Percentiles rank a stretch among this genome's conserved stretches.
These are phyloP conservation scores for Sarcophaga variegata DNA, from an alignment of 2,888 invertebrate species.

Conservation along the genomic window DNA sequence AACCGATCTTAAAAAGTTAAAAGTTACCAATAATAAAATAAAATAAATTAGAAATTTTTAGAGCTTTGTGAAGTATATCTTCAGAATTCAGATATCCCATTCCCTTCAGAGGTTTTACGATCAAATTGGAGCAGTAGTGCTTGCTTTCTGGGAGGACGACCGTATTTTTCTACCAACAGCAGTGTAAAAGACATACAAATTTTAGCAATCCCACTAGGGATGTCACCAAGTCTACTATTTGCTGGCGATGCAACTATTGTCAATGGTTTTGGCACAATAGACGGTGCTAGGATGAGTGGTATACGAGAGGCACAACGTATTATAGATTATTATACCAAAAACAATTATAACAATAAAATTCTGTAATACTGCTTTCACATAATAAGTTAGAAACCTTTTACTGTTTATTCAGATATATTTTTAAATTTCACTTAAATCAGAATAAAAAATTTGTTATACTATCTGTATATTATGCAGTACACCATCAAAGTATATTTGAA, in stretches of 20 bases:
- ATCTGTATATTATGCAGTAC: no score
- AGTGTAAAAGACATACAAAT: slow-evolving; percentile 88
- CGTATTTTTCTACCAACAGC: slow-evolving; percentile 87
- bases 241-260: slow-evolving; percentile 93
- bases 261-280: slow-evolving; percentile 89
- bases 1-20: no score
- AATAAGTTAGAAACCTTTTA: slow-evolving; percentile 22
- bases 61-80: slow-evolving; percentile 83
- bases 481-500: no score
- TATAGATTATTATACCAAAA: slow-evolving; percentile 74
- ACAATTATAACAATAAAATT: slow-evolving; percentile 34
- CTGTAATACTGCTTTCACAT: slow-evolving; percentile 21
- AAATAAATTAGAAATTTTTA: slow-evolving; percentile 83
- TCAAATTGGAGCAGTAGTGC: slow-evolving; percentile 90
- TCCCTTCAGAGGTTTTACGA: slow-evolving; percentile 86
- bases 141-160: slow-evolving; percentile 88
- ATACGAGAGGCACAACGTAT: slow-evolving; percentile 91
- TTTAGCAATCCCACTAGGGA: slow-evolving; percentile 85
- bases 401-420: background rate
- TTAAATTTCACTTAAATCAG: background rate
- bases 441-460: no score
- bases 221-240: slow-evolving; percentile 87
- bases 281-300: slow-evolving; percentile 90
- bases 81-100: slow-evolving; percentile 86
- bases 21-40: slow-evolving; percentile 83